These are phyloP conservation scores for Scatophagus argus DNA, from an alignment of 2,113 vertebrate genomes.

Conservation along the genomic window DNA sequence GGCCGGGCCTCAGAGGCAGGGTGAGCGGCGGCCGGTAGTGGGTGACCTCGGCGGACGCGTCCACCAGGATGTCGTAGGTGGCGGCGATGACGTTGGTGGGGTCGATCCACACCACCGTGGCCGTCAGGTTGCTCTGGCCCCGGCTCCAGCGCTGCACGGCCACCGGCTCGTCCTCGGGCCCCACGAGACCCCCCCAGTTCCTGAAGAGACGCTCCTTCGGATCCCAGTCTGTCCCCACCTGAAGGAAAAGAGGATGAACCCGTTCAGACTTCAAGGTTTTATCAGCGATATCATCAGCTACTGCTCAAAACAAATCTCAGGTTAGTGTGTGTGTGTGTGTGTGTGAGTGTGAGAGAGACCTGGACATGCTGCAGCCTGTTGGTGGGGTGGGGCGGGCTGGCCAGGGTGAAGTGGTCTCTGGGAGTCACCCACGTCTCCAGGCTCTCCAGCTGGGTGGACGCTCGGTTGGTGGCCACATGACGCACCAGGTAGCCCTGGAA, in stretches of 20 bases:
- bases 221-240: slow-evolving; percentile 97
- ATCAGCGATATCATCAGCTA: too few relatives aligned
- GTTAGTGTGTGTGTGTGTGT: background rate
- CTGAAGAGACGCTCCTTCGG: slow-evolving; percentile 97
- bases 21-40: slow-evolving; percentile 96
- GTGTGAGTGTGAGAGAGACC: slow-evolving; percentile 79
- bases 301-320: background rate
- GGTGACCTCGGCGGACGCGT: slow-evolving; percentile 92
- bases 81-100: slow-evolving; percentile 97
- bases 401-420: slow-evolving; percentile 91
- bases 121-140: slow-evolving; percentile 91
- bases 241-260: slow-evolving; percentile 1
- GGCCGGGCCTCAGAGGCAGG: slow-evolving; percentile 91
- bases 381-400: slow-evolving; percentile 86
- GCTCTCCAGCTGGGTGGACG: slow-evolving; percentile 91
- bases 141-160: slow-evolving; percentile 98
- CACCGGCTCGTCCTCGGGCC: slow-evolving; percentile 91
- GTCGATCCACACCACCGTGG: slow-evolving; percentile 97
- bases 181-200: slow-evolving; percentile 92
- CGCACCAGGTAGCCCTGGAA: slow-evolving; percentile 96
- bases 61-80: slow-evolving; percentile 97
- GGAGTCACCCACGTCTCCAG: slow-evolving; percentile 96
- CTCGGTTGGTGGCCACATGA: slow-evolving; percentile 92
- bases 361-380: slow-evolving; percentile 94
- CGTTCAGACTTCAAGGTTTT: too few relatives aligned